Percentiles rank a stretch among this genome's conserved stretches.
Evolutionary conservation across 2,113 vertebrate genomes (phyloP).

Genomic region (Rattus norvegicus): DNA sequence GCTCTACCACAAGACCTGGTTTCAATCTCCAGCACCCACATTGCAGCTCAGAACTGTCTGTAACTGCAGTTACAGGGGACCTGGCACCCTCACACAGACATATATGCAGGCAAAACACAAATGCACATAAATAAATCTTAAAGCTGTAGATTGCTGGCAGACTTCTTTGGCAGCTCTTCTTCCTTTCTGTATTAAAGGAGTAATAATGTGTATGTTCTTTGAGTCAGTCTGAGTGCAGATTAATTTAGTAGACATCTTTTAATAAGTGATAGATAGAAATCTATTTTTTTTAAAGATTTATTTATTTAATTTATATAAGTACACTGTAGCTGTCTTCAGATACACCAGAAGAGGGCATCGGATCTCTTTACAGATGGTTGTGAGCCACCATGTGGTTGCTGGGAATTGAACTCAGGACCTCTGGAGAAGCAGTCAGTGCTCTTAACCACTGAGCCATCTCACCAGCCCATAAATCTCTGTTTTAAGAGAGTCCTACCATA

Average conservation of each 20-base stretch:
- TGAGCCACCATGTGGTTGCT: no score
- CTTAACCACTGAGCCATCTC: no score
- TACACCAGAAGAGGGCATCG: no score
- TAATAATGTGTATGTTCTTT: background rate
- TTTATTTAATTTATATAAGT: no score
- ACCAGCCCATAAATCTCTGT: background rate
- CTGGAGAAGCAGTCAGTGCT: no score
- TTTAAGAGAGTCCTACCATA: background rate
- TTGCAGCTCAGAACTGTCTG: background rate
- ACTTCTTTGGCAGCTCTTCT: conserved; percentile 22
- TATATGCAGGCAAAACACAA: background rate
- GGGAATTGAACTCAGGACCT: no score
- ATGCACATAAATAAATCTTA: background rate
- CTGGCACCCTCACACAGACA: background rate
- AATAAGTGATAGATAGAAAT: conserved; percentile 30
- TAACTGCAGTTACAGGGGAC: background rate
- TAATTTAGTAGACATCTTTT: background rate
- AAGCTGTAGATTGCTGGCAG: background rate
- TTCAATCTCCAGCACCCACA: background rate
- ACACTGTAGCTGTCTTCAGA: no score
- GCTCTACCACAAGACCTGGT: background rate
- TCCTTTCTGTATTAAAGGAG: conserved; percentile 17
- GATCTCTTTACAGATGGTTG: no score
- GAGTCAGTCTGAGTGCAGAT: conserved; percentile 28
- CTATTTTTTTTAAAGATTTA: no score